Evolutionary conservation across 2,888 invertebrate genomes (phyloP).

Genomic region (Plebejus anna): DNA sequence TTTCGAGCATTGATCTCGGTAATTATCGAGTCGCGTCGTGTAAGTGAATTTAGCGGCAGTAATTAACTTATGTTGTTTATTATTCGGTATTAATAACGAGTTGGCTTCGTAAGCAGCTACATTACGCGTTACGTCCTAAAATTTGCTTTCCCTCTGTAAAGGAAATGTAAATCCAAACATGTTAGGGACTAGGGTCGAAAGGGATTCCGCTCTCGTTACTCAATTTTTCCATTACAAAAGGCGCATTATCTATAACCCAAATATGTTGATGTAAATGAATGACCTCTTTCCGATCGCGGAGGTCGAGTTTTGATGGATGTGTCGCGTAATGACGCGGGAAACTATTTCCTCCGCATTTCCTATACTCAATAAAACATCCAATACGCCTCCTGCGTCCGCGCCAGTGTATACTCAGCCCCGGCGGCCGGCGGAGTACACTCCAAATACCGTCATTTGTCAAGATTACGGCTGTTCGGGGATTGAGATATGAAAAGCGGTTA

Average conservation of each 20-base stretch:
- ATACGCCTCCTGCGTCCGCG: slow-evolving; percentile 73
- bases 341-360: slow-evolving; percentile 78
- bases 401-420: slow-evolving; percentile 74
- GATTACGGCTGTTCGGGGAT: slow-evolving; percentile 73
- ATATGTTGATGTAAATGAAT: slow-evolving; percentile 30
- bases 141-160: background rate
- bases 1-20: slow-evolving; percentile 14
- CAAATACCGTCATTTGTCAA: slow-evolving; percentile 77
- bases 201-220: background rate
- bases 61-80: background rate
- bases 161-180: background rate
- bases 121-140: background rate
- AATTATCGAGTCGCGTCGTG: slow-evolving; percentile 5
- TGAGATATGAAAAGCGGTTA: slow-evolving; percentile 74
- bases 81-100: background rate
- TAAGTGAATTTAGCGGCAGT: background rate
- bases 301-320: slow-evolving; percentile 70
- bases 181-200: background rate
- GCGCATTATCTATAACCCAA: slow-evolving; percentile 21
- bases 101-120: background rate
- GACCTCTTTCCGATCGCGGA: slow-evolving; percentile 32
- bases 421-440: slow-evolving; percentile 66
- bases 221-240: slow-evolving; percentile 14
- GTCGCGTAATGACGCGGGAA: slow-evolving; percentile 73
- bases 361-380: slow-evolving; percentile 77